These are phyloP conservation scores for Therioaphis trifolii DNA, from an alignment of 2,888 invertebrate species.

Conservation along the genomic window DNA sequence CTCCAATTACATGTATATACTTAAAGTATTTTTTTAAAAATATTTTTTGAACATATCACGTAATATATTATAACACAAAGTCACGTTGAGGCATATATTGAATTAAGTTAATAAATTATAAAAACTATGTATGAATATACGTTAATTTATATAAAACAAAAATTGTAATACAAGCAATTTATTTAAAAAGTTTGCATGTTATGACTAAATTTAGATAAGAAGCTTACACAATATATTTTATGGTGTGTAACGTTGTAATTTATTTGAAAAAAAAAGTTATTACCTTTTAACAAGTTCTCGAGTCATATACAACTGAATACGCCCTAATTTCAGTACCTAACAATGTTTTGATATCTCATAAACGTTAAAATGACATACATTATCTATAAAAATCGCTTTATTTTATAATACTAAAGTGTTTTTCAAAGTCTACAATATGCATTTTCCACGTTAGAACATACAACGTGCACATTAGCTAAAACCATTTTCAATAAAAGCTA, in stretches of 20 bases:
- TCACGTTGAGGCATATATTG: too few relatives aligned
- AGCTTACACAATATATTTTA: slow-evolving; percentile 9
- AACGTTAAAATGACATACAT: neutral
- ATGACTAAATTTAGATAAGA: slow-evolving; percentile 48
- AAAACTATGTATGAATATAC: neutral
- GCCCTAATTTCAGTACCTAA: slow-evolving; percentile 47
- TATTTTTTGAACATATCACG: too few relatives aligned
- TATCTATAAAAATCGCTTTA: neutral
- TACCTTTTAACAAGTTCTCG: slow-evolving; percentile 59
- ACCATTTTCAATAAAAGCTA: neutral
- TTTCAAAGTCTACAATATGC: neutral
- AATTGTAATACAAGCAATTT: neutral
- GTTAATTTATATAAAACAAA: slow-evolving; percentile 20
- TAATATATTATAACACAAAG: too few relatives aligned
- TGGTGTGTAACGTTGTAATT: slow-evolving; percentile 29
- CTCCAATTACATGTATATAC: too few relatives aligned
- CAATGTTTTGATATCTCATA: slow-evolving; percentile 4
- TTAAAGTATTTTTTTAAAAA: too few relatives aligned
- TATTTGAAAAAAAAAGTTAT: slow-evolving; percentile 43
- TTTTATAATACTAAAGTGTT: neutral
- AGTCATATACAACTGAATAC: slow-evolving; percentile 27
- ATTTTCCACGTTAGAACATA: neutral
- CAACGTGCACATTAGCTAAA: neutral
- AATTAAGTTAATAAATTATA: too few relatives aligned
- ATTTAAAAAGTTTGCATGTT: slow-evolving; percentile 51